Evolutionary conservation across 2,113 vertebrate genomes (phyloP).

Genomic region (Apus apus): DNA sequence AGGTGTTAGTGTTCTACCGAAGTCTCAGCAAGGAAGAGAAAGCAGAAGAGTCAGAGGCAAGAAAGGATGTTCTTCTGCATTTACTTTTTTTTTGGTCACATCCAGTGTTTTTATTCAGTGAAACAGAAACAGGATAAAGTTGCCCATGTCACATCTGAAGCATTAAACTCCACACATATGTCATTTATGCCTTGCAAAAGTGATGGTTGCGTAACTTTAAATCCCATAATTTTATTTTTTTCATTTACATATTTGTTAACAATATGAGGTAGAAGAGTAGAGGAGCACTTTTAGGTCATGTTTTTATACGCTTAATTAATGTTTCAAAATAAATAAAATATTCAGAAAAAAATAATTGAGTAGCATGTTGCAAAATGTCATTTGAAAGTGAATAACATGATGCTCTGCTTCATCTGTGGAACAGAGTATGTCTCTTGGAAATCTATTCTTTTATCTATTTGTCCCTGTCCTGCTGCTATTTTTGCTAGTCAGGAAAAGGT

Average conservation of each 20-base stretch:
- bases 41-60: neutral
- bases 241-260: neutral
- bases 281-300: neutral
- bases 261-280: neutral
- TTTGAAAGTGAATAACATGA: neutral
- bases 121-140: neutral
- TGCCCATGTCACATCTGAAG: neutral
- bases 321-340: neutral
- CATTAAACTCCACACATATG: neutral
- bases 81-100: neutral
- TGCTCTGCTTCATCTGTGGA: neutral
- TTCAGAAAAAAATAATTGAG: neutral
- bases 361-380: neutral
- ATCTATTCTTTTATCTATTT: conserved; percentile 38
- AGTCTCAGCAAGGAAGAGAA: neutral
- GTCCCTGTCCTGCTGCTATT: conserved; percentile 27
- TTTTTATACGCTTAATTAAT: conserved; percentile 15
- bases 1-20: neutral
- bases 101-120: neutral
- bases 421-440: neutral
- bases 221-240: neutral
- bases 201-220: neutral
- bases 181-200: neutral
- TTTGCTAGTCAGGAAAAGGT: conserved; percentile 53
- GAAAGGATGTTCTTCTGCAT: neutral